Evolutionary conservation across 2,888 invertebrate species (phyloP).

Genomic region (Cosmia trapezina): DNA sequence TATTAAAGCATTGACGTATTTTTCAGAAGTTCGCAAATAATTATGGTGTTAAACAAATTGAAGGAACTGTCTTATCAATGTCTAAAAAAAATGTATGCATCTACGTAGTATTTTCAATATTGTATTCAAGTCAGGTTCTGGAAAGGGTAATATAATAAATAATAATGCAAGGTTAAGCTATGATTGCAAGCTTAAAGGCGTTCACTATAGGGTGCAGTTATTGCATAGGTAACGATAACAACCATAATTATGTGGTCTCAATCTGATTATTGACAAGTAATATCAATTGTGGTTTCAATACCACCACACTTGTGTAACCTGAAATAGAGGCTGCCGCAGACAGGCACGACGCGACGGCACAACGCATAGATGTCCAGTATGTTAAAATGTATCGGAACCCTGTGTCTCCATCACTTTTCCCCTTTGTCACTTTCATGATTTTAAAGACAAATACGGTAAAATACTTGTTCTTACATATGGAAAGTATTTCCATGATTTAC

Average conservation of each 20-base stretch:
- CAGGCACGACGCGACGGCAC: not conserved
- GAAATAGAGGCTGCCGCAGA: not conserved
- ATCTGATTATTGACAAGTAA: conserved; percentile 58
- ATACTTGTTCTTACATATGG: too few relatives aligned
- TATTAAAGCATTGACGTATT: not conserved
- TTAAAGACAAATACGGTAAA: too few relatives aligned
- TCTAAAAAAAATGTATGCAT: not conserved
- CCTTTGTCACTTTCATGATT: too few relatives aligned
- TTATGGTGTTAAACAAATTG: not conserved
- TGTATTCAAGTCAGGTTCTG: conserved; percentile 7
- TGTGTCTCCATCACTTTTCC: too few relatives aligned
- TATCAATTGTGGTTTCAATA: conserved; percentile 58
- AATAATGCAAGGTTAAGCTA: conserved; percentile 55
- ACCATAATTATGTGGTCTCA: conserved; percentile 47
- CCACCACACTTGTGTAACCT: conserved; percentile 44
- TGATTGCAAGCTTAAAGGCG: conserved; percentile 30
- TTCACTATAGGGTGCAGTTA: conserved; percentile 53
- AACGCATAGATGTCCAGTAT: too few relatives aligned
- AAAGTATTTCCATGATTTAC: too few relatives aligned
- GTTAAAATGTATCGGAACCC: too few relatives aligned
- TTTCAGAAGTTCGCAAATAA: conserved; percentile 14
- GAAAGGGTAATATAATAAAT: conserved; percentile 25
- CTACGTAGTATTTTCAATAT: conserved; percentile 5
- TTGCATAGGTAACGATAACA: conserved; percentile 44
- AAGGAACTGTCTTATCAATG: conserved; percentile 4